Evolutionary conservation across 30 jellyfish, hydroid and myxozoan species (phyloP).

Genomic region (Aurelia aurita complex sp. Pacific): DNA sequence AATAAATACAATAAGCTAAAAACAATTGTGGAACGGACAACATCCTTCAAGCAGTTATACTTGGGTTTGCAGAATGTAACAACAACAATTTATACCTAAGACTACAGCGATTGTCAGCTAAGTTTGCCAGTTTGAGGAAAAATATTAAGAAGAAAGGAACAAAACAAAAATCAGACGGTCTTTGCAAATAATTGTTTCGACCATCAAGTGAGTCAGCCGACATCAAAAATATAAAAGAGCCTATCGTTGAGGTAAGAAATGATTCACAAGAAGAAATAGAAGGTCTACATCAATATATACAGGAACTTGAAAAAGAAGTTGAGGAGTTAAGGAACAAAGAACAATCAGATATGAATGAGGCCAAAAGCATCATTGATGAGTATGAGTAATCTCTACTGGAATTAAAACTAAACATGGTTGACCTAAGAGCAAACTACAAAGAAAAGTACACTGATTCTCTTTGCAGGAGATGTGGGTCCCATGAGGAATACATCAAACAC

Average conservation of each 20-base stretch:
- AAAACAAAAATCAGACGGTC: neutral
- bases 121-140: conserved; percentile 1
- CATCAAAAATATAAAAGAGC: conserved; percentile 10
- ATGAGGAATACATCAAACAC: too few relatives aligned
- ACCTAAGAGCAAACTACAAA: too few relatives aligned
- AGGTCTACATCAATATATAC: neutral
- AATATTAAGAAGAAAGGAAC: conserved; percentile 14
- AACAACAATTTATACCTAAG: neutral
- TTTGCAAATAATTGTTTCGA: conserved; percentile 9
- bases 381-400: neutral
- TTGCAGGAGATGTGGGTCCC: too few relatives aligned
- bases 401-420: too few relatives aligned
- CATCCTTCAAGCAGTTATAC: conserved; percentile 20
- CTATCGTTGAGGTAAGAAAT: conserved; percentile 10
- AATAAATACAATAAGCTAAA: too few relatives aligned
- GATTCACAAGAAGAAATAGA: conserved; percentile 5
- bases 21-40: conserved; percentile 1
- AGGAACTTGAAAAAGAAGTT: neutral
- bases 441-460: too few relatives aligned
- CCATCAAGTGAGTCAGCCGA: conserved; percentile 18
- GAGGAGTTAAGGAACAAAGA: too few relatives aligned
- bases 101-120: conserved; percentile 14
- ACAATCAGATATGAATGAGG: too few relatives aligned
- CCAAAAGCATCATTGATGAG: neutral
- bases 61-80: conserved; percentile 9